Conservation (phyloP, 2,888 invertebrate genomes). For the Drosophila kanekoi region DNA sequence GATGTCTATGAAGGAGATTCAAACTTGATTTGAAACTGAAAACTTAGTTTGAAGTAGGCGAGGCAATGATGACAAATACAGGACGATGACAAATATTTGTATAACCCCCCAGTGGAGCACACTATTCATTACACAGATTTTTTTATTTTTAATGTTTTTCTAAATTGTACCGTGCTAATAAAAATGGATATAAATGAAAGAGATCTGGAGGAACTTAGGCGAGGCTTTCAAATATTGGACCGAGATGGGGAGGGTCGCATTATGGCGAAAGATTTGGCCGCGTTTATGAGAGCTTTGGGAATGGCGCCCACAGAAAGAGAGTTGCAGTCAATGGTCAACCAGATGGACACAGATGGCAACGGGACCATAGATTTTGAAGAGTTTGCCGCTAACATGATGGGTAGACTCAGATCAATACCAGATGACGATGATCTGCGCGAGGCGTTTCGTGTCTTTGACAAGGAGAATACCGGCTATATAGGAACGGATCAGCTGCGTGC, state of each 20-base stretch:
- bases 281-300: slow-evolving; percentile 5
- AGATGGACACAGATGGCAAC: slow-evolving; percentile 91
- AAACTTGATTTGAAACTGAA: too few relatives aligned
- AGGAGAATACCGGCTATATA: slow-evolving; percentile 99
- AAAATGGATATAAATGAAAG: neutral
- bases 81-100: neutral
- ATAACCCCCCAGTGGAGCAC: too few relatives aligned
- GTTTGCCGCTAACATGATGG: slow-evolving; percentile 99
- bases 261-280: slow-evolving; percentile 11
- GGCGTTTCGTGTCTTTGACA: slow-evolving; percentile 89
- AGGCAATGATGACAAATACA: too few relatives aligned
- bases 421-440: slow-evolving; percentile 97
- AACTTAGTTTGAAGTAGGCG: slow-evolving; percentile 5
- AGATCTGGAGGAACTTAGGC: neutral
- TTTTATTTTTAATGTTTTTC: neutral
- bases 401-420: slow-evolving; percentile 97
- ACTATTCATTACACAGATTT: neutral
- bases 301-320: neutral
- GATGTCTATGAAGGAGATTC: too few relatives aligned
- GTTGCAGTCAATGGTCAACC: slow-evolving; percentile 95
- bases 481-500: slow-evolving; percentile 97
- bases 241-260: slow-evolving; percentile 1
- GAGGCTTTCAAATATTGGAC: slow-evolving; percentile 15
- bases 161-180: slow-evolving; percentile 10
- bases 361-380: slow-evolving; percentile 99